A percentile compares a stretch with the other conserved stretches of the same genome.
phyloP scores from a whole-genome alignment of 2,888 invertebrate species.

The Anodontia alba region DNA sequence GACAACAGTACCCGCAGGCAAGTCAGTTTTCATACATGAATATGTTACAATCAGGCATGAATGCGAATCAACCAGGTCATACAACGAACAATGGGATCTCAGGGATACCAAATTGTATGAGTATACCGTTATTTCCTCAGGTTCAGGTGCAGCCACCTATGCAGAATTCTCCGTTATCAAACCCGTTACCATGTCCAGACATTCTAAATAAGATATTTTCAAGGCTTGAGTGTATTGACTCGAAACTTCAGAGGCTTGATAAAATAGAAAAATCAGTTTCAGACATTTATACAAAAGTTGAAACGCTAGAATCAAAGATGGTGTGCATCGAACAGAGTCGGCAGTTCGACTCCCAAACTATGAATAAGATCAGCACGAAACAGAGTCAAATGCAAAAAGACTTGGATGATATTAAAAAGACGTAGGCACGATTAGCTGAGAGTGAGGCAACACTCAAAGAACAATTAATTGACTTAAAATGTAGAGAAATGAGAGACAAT shows the following conservation, averaged over 20 bases:
- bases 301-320: not conserved
- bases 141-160: not conserved
- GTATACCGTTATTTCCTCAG: not conserved
- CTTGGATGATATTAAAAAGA: not conserved
- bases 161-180: too few species aligned
- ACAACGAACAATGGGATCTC: not conserved
- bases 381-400: not conserved
- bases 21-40: not conserved
- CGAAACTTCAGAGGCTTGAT: not conserved
- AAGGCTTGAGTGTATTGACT: not conserved
- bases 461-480: not conserved
- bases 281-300: not conserved
- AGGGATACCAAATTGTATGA: not conserved
- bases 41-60: not conserved
- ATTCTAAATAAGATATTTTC: not conserved
- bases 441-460: not conserved
- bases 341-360: not conserved
- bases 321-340: not conserved
- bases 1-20: not conserved
- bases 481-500: slow-evolving; percentile 2
- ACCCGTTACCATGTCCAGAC: not conserved
- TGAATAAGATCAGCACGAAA: not conserved
- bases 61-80: not conserved
- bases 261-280: not conserved
- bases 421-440: not conserved